Percentiles rank a stretch among this genome's conserved stretches.
Evolutionary conservation across 2,888 invertebrate species (phyloP).

Genomic region (Caenorhabditis sp.): DNA sequence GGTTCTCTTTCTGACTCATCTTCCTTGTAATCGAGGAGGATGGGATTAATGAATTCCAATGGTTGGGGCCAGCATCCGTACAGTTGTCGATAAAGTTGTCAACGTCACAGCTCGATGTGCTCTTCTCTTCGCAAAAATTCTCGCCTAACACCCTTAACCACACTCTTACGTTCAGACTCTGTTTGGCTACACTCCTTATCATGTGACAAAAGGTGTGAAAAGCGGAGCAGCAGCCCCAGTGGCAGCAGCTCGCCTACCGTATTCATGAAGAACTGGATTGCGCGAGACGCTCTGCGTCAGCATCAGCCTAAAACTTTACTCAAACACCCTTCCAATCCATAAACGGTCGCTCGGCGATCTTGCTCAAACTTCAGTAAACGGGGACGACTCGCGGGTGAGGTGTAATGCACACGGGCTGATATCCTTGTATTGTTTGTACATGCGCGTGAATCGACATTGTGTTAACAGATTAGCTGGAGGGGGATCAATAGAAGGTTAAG

Average conservation of each 20-base stretch:
- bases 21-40: slow-evolving; percentile 7
- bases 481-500: slow-evolving; percentile 36
- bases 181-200: slow-evolving; percentile 50
- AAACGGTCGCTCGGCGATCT: slow-evolving; percentile 44
- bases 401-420: slow-evolving; percentile 54
- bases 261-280: slow-evolving; percentile 52
- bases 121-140: too few relatives aligned
- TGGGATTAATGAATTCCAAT: slow-evolving; percentile 20
- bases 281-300: slow-evolving; percentile 35
- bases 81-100: too few relatives aligned
- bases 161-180: slow-evolving; percentile 40
- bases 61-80: too few relatives aligned
- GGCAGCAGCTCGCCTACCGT: slow-evolving; percentile 41
- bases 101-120: too few relatives aligned
- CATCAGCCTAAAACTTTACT: slow-evolving; percentile 52
- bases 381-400: slow-evolving; percentile 30
- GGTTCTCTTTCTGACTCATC: slow-evolving; percentile 33
- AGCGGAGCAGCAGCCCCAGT: slow-evolving; percentile 7
- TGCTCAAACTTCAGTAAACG: slow-evolving; percentile 29
- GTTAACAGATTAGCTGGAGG: slow-evolving; percentile 38
- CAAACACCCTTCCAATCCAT: slow-evolving; percentile 49
- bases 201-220: slow-evolving; percentile 10
- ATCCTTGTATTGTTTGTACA: slow-evolving; percentile 38
- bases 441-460: slow-evolving; percentile 26
- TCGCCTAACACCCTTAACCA: slow-evolving; percentile 28